Conservation (phyloP, 2,113 vertebrate species). For the Stigmatopora nigra region DNA sequence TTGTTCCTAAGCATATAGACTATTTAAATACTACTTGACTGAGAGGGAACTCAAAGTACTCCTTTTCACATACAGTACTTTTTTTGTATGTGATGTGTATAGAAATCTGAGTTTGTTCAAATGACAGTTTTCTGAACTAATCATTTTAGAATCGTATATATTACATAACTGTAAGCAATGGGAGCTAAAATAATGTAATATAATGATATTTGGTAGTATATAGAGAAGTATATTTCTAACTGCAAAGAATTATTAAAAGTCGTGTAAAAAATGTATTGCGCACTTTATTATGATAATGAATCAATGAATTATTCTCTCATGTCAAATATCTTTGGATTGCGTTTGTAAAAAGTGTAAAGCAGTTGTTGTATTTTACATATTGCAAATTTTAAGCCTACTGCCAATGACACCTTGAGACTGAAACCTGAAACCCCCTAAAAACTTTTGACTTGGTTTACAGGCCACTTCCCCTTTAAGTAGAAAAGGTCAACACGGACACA, state of each 20-base stretch:
- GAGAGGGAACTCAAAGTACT: background rate
- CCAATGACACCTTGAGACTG: background rate
- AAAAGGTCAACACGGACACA: constrained; percentile 44
- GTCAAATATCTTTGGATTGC: background rate
- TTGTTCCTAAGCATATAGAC: constrained; percentile 7
- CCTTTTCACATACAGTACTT: constrained; percentile 1
- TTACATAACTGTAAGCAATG: too few relatives aligned
- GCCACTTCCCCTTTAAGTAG: constrained; percentile 37
- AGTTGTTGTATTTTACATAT: background rate
- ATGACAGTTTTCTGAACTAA: background rate
- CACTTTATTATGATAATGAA: background rate
- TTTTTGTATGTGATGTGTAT: background rate
- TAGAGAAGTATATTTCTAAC: too few relatives aligned
- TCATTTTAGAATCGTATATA: too few relatives aligned
- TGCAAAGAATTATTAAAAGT: too few relatives aligned
- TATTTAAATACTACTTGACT: constrained; percentile 30
- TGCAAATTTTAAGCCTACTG: background rate
- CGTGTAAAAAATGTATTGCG: too few relatives aligned
- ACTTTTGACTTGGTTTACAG: background rate
- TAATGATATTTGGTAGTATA: too few relatives aligned
- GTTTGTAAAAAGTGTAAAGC: background rate
- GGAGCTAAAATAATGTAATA: too few relatives aligned
- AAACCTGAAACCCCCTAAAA: background rate
- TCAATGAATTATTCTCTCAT: background rate
- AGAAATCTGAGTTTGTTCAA: background rate